Evolutionary conservation across 2,113 vertebrate genomes (phyloP).

Genomic region (Antechinus stuartii): DNA sequence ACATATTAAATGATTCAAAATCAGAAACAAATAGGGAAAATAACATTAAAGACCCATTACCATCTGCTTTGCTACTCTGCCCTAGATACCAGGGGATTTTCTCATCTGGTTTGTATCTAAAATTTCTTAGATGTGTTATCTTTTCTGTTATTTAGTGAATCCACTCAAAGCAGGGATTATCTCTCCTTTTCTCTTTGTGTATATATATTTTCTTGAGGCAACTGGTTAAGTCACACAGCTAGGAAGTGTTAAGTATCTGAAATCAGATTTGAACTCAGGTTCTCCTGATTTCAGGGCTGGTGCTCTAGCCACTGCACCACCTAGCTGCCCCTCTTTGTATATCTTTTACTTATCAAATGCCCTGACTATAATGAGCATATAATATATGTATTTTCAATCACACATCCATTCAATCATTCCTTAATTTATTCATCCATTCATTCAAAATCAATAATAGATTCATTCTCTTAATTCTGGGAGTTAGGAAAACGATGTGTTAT

Average conservation of each 20-base stretch:
- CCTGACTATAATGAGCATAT: neutral
- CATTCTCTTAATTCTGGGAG: conserved; percentile 8
- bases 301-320: no score
- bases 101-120: neutral
- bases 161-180: neutral
- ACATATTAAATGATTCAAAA: neutral
- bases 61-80: neutral
- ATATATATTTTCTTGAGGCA: no score
- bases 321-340: neutral
- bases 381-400: neutral
- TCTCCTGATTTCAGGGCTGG: no score
- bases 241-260: no score
- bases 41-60: neutral
- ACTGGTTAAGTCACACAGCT: no score
- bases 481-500: neutral
- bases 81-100: neutral
- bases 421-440: conserved; percentile 11
- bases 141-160: neutral
- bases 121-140: neutral
- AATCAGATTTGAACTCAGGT: no score
- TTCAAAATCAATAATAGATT: neutral
- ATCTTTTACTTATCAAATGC: neutral
- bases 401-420: neutral
- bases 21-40: neutral
- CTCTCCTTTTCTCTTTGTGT: neutral